Evolutionary conservation across 2,113 vertebrate genomes (phyloP).

Genomic region (Coregonus clupeaformis): DNA sequence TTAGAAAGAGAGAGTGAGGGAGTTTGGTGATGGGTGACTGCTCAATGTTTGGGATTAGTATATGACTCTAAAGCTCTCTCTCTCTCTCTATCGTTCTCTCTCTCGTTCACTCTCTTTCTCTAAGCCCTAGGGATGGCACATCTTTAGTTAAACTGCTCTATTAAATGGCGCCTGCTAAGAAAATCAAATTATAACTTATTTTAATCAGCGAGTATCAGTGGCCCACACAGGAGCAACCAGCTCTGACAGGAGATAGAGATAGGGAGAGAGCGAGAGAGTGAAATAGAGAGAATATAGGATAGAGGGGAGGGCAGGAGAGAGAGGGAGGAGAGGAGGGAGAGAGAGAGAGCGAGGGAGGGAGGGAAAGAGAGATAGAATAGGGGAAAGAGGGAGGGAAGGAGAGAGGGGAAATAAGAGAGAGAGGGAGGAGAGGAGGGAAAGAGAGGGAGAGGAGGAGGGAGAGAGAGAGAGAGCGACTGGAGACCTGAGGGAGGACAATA

Average conservation of each 20-base stretch:
- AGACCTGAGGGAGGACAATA: conserved; percentile 75
- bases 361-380: conserved; percentile 32
- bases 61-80: conserved; percentile 45
- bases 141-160: conserved; percentile 78
- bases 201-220: conserved; percentile 78
- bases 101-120: conserved; percentile 47
- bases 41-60: conserved; percentile 73
- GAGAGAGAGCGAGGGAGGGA: conserved; percentile 24
- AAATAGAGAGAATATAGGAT: conserved; percentile 41
- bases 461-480: conserved; percentile 1
- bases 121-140: conserved; percentile 74
- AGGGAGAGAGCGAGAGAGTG: conserved; percentile 12
- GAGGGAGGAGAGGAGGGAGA: background rate
- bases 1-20: conserved; percentile 64
- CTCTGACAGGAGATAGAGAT: conserved; percentile 58
- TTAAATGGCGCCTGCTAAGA: conserved; percentile 77
- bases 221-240: conserved; percentile 73
- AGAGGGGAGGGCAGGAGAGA: conserved; percentile 9
- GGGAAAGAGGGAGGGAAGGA: background rate
- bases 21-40: conserved; percentile 62
- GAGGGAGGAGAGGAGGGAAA: background rate
- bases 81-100: conserved; percentile 30
- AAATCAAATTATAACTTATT: conserved; percentile 80
- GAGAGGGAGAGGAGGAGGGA: conserved; percentile 23
- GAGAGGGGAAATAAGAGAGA: too few species aligned